phyloP scores from a whole-genome alignment of 2,888 invertebrate species.

The Serrognathus titanus region DNA sequence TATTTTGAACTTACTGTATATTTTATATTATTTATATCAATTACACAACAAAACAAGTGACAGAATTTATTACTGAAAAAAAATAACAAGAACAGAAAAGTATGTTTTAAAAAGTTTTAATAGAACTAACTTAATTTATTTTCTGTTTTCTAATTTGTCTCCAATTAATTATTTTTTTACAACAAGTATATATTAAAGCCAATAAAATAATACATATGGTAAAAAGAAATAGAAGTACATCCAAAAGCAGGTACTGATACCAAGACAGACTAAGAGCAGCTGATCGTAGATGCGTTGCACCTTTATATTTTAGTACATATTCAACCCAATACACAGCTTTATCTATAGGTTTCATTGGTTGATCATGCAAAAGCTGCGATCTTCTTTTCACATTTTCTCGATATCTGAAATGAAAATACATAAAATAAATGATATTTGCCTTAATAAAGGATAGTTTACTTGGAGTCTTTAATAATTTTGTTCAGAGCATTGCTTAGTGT shows the following conservation, averaged over 20 bases:
- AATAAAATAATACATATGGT: neutral
- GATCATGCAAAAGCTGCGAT: conserved; percentile 19
- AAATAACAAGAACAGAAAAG: too few relatives aligned
- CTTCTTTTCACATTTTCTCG: conserved; percentile 12
- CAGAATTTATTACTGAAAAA: too few relatives aligned
- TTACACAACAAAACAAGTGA: too few relatives aligned
- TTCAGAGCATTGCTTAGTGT: conserved; percentile 13
- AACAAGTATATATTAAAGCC: too few relatives aligned
- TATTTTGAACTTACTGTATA: too few relatives aligned
- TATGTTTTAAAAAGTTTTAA: too few relatives aligned
- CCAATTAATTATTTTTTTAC: too few relatives aligned
- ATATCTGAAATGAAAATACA: conserved; percentile 14
- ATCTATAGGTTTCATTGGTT: conserved; percentile 20
- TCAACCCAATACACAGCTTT: conserved; percentile 28
- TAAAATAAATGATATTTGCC: too few relatives aligned
- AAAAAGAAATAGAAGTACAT: conserved; percentile 17
- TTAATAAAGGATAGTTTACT: neutral
- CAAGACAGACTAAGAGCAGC: conserved; percentile 24
- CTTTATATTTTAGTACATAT: conserved; percentile 26
- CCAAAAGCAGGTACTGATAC: conserved; percentile 25
- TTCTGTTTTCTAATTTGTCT: too few relatives aligned
- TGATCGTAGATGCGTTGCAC: conserved; percentile 22
- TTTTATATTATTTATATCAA: too few relatives aligned
- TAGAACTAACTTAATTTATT: too few relatives aligned
- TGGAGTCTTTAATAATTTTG: too few relatives aligned